Base-by-base conservation (phyloP, 2,888 invertebrate genomes). In the Hirudinaria manillensis region DNA sequence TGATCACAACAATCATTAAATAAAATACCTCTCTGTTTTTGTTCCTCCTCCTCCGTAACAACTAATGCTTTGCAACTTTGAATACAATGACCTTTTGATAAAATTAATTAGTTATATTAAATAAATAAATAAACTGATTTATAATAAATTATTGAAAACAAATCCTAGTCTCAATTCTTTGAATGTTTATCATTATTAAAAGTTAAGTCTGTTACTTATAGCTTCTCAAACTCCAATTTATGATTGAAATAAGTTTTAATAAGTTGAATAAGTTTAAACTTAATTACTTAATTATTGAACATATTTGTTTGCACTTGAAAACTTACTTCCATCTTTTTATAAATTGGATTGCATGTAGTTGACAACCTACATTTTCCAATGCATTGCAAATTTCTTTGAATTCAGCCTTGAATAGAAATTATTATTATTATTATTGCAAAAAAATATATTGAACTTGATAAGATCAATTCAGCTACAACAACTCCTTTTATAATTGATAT, bases 291-390 rank as follows among this genome's bases (percentile, higher is more conserved):
- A 45, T 6, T 10, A 45, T 10, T 45, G 16, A 45, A 6, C 16
- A 45, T 45, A 45, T 4, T 4, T 45, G 6, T 16, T 45, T 10
- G 10, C 10, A 7, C 45, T 1, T 45, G 24, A 45, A 45, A 16
- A 34, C 38, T 88, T 85, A 92, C 91, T 93, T 93, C 93, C 94
- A 95, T 82, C 95, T 88, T 83, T 92, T 92, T 81, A 97, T 91
- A 83, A 94, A 96, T n/a, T 90, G 88, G 84, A 97, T 87, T 0
- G 95, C 89, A 78, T 90, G 89, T 45, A 94, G 87, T 86, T 96
- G 93, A 85, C 94, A 94, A 61, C 93, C 93, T 13, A 91, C 91
- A 77, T 89, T 90, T 73, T 89, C 86, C 53, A 97, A 86, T 0
- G 91, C 91, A n/a, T 89, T 87, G 82, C 92, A 91, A 81, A 92